A percentile compares a stretch with the other conserved stretches of the same genome.
These are phyloP conservation scores for Arizona elegans DNA, from an alignment of 2,113 vertebrate genomes.

Conservation along the genomic window DNA sequence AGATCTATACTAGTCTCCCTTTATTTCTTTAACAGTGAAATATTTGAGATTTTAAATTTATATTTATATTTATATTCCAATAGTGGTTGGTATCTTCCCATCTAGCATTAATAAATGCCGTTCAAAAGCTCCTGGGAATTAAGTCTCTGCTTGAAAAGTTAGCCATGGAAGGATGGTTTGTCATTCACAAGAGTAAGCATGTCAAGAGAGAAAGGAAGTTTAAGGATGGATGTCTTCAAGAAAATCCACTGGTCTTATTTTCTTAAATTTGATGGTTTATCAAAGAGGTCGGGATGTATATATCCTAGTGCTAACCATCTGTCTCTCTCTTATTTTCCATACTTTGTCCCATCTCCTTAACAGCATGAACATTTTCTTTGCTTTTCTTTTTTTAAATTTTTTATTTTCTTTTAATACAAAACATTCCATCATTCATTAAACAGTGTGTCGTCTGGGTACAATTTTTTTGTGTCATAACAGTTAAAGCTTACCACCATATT, in stretches of 20 bases:
- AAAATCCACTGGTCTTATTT: slow-evolving; percentile 54
- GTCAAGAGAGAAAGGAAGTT: slow-evolving; percentile 51
- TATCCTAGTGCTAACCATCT: slow-evolving; percentile 39
- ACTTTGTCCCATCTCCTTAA: slow-evolving; percentile 39
- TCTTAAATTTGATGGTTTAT: slow-evolving; percentile 45
- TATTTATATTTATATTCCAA: neutral
- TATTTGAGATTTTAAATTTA: no score
- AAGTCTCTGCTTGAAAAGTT: slow-evolving; percentile 25
- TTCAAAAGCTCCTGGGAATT: slow-evolving; percentile 18
- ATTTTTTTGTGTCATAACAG: no score
- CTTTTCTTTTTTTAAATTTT: no score
- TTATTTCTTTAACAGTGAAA: no score
- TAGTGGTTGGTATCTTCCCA: neutral
- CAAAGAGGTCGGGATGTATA: slow-evolving; percentile 39
- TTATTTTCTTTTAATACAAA: no score
- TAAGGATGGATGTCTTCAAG: slow-evolving; percentile 35
- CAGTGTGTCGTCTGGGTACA: no score
- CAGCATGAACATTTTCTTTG: neutral
- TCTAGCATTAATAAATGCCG: slow-evolving; percentile 16
- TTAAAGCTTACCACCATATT: no score
- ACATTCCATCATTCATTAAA: no score
- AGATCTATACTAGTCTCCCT: no score
- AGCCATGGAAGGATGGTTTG: slow-evolving; percentile 27
- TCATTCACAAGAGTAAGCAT: slow-evolving; percentile 26
- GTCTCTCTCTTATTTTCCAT: slow-evolving; percentile 43